Conservation (phyloP, 2,797 vertebrate genomes). For the Megaceryle alcyon region DNA sequence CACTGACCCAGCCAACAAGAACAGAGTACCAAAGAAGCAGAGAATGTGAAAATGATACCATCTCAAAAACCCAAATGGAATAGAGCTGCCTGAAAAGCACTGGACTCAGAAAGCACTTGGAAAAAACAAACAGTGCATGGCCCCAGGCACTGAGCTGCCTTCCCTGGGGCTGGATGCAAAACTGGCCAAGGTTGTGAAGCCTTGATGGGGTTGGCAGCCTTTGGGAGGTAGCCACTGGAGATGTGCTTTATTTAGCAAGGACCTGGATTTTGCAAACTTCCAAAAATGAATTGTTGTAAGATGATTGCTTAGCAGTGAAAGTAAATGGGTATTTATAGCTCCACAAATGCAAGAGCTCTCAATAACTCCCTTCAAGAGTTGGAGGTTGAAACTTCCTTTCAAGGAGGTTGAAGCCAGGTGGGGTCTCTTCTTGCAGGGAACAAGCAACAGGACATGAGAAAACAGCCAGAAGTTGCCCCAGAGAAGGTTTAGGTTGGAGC, state of each 20-base stretch:
- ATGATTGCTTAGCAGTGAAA: not conserved
- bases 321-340: not conserved
- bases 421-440: no score
- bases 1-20: not conserved
- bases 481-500: no score
- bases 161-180: not conserved
- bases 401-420: not conserved
- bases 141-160: rapidly evolving
- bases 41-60: rapidly evolving
- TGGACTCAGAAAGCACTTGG: not conserved
- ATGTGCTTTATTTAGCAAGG: not conserved
- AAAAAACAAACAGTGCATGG: not conserved
- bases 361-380: not conserved
- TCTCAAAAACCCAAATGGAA: not conserved
- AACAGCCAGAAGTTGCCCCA: no score
- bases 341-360: not conserved
- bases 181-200: not conserved
- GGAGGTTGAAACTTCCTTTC: no score
- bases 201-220: not conserved
- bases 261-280: not conserved
- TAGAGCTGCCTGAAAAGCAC: not conserved
- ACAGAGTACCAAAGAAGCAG: not conserved
- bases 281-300: not conserved
- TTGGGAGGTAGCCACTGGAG: not conserved
- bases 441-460: no score